These are phyloP conservation scores for Spodoptera picta DNA, from an alignment of 2,888 invertebrate genomes.

Conservation along the genomic window DNA sequence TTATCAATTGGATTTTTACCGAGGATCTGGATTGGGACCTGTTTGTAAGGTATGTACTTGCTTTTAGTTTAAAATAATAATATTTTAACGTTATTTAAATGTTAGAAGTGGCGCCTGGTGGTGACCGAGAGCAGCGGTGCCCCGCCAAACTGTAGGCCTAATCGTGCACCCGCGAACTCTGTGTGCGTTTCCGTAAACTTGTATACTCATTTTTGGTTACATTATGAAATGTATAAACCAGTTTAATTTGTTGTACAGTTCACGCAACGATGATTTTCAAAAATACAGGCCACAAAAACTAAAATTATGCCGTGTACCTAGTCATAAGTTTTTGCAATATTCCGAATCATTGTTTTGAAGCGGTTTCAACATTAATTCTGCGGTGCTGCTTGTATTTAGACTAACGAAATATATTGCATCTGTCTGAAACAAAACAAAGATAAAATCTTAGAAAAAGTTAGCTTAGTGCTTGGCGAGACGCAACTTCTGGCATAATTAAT, in stretches of 20 bases:
- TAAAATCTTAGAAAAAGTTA: conserved; percentile 12
- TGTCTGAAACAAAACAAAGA: conserved; percentile 4
- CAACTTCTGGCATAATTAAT: conserved; percentile 9
- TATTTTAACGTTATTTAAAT: conserved; percentile 38
- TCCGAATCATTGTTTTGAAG: conserved; percentile 20
- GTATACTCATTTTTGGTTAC: conserved; percentile 2
- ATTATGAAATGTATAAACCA: background rate
- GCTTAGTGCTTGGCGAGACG: conserved; percentile 2
- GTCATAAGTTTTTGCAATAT: conserved; percentile 23
- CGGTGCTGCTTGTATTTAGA: conserved; percentile 2
- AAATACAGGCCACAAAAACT: conserved; percentile 1
- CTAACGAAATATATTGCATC: conserved; percentile 15
- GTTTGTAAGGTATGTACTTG: conserved; percentile 73
- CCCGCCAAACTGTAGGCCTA: conserved; percentile 66
- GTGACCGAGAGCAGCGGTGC: conserved; percentile 35
- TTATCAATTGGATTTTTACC: conserved; percentile 75
- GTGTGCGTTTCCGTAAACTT: conserved; percentile 40
- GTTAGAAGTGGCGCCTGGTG: conserved; percentile 46
- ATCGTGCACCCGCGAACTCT: conserved; percentile 58
- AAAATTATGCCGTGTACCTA: conserved; percentile 14
- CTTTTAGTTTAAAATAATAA: conserved; percentile 39
- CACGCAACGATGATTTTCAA: background rate
- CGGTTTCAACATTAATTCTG: conserved; percentile 10
- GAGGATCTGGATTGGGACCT: conserved; percentile 74
- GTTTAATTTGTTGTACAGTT: background rate